Base-by-base conservation (phyloP, 2,113 vertebrate genomes). In the Eurypyga helias region DNA sequence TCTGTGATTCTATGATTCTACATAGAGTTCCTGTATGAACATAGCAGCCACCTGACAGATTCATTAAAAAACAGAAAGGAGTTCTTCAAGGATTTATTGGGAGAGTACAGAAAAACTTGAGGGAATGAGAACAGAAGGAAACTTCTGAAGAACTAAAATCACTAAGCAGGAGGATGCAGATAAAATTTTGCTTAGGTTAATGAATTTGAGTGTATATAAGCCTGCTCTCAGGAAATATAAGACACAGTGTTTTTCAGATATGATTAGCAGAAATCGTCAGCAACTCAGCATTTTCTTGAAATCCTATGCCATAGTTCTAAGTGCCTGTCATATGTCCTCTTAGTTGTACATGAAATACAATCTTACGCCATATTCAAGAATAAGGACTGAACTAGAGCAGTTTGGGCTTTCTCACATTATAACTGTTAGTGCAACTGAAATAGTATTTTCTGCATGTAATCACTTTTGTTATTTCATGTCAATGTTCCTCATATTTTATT, bases 11-110 rank as follows among this genome's bases (percentile, higher is more conserved):
- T 41, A 41, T 41, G 41, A 41, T 41, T 10, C 41, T 6, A 25
- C 15, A 2, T 25, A 13, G 2, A 12, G 6, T 4, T 66, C 25
- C 17, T 17, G 2, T 12, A n/a, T 15, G 38, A 60, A 29, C 6
- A 36, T 1, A 87, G 18, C 6, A 85, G 5, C 4, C 16, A 51
- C 11, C 7, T 29, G 10, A n/a, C 9, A 45, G 17, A 72, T 12
- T 17, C 10, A 80, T 52, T 49, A 52, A 69, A 52, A 58, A 54
- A 9, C 3, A 18, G 5, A 6, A 4, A 25, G 6, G 3, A 0
- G 29, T 55, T 80, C 29, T 31, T 43, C 19, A 69, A 45, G 15
- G 3, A 61, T 36, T 51, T 52, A n/a, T 7, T 1, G 4, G 46
- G 2, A 61, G 2, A 69, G 2, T 31, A 64, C 19, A 38, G 14